Base-by-base conservation (phyloP, 2,888 invertebrate species). In the Euplagia quadripunctaria region DNA sequence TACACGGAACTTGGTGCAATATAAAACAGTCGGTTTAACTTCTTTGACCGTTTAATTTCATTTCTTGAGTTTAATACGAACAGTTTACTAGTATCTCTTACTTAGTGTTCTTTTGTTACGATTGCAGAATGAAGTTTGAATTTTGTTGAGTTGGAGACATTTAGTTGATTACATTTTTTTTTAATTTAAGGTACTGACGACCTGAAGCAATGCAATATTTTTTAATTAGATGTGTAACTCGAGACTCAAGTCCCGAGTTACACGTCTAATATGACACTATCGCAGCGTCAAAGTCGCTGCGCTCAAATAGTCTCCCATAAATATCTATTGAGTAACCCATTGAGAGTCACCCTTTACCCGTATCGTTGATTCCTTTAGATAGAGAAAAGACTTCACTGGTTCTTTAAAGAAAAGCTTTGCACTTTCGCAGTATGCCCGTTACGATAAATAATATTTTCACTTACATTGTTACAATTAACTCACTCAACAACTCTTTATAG, bases 1-100 rank as follows among this genome's bases (percentile, higher is more conserved):
- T 87, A 86, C 82, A 80, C 64, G 73, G 83, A 90, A 88, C 85
- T 88, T 84, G 82, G 82, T 83, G 85, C 81, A 82, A 79, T 83
- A 81, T 79, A 77, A 72, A 78, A 76, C 73, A 77, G 75, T 70
- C 70, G 64, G 73, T 74, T 64, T 74, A 85, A 84, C 83, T 84
- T 84, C 80, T 79, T 83, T 80, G 78, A 85, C 82, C 82, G 81
- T 82, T 85, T 85, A 84, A 86, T 87, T 89, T 84, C 79, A 81
- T 76, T 82, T 80, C 73, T 64, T 75, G 79, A 79, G 75, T 84
- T 84, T 78, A 74, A 84, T 79, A 68, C 42, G 75, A 64, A 72
- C 55, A 67, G 64, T 67, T 68, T 70, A 55, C 43, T 55, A 61
- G 55, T 68, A 71, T 73, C 17, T 71, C 51, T 61, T 61, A 63